Percentiles rank a stretch among this genome's conserved stretches.
Evolutionary conservation across 2,888 invertebrate species (phyloP).

Genomic region (Sinodicranocentrus sp.): DNA sequence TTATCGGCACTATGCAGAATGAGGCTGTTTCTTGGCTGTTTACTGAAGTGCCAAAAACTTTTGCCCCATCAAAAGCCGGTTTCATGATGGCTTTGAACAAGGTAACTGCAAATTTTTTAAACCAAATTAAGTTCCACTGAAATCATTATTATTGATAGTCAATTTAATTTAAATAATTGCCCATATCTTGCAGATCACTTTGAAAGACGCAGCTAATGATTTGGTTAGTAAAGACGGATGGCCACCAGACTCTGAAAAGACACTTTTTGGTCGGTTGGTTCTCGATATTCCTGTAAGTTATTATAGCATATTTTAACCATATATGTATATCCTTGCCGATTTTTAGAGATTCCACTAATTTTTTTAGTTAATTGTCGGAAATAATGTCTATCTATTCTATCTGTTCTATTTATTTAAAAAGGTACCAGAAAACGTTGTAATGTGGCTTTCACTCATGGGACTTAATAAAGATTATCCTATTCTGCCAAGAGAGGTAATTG

Average conservation of each 20-base stretch:
- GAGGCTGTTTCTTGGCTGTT: slow-evolving; percentile 94
- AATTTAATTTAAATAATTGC: too few species aligned
- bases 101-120: slow-evolving; percentile 79
- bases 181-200: slow-evolving; percentile 82
- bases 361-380: too few species aligned
- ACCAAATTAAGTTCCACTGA: too few species aligned
- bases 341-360: too few species aligned
- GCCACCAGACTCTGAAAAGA: slow-evolving; percentile 94
- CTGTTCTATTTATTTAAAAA: not conserved
- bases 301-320: not conserved
- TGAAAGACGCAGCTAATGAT: slow-evolving; percentile 82
- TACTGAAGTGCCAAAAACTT: slow-evolving; percentile 87
- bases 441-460: slow-evolving; percentile 90
- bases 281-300: slow-evolving; percentile 82
- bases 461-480: slow-evolving; percentile 89
- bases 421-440: slow-evolving; percentile 88
- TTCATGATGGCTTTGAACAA: slow-evolving; percentile 89
- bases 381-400: not conserved
- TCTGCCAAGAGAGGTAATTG: slow-evolving; percentile 89
- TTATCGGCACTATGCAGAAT: slow-evolving; percentile 85
- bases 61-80: slow-evolving; percentile 85
- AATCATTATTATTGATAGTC: too few species aligned
- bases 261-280: slow-evolving; percentile 87
- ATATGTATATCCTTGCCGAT: too few species aligned
- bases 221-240: slow-evolving; percentile 83